Conservation (phyloP, 1,140 invertebrate species). For the Kradibia gibbosae region DNA sequence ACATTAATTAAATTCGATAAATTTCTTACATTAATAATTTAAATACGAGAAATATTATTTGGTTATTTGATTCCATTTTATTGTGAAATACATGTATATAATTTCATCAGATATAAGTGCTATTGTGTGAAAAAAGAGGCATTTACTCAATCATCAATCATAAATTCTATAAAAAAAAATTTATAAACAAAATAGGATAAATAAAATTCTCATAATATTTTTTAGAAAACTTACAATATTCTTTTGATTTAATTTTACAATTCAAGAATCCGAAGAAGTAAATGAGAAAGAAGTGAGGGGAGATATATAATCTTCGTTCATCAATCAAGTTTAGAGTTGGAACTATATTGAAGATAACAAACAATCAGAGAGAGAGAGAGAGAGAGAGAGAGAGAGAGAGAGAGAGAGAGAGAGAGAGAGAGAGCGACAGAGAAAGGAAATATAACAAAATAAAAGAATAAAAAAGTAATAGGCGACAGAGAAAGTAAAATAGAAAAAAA, state of each 20-base stretch:
- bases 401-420: slow-evolving; percentile 1
- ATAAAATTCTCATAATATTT: neutral
- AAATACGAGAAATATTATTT: too few relatives aligned
- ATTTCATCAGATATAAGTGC: too few relatives aligned
- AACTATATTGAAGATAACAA: slow-evolving; percentile 5
- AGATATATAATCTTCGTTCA: slow-evolving; percentile 23
- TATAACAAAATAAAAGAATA: too few relatives aligned
- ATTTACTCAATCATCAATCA: too few relatives aligned
- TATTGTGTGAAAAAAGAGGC: too few relatives aligned
- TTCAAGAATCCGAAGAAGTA: neutral
- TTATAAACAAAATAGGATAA: neutral
- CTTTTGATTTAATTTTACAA: neutral
- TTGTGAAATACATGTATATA: too few relatives aligned
- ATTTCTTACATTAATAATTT: too few relatives aligned
- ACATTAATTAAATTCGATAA: too few relatives aligned
- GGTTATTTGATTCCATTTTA: too few relatives aligned
- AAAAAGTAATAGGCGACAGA: slow-evolving; percentile 46
- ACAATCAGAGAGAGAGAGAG: neutral
- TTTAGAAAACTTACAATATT: slow-evolving; percentile 26
- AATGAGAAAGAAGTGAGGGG: slow-evolving; percentile 18
- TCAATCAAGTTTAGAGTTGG: slow-evolving; percentile 18
- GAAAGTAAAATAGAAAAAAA: slow-evolving; percentile 28
- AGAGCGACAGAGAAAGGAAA: too few relatives aligned
- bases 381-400: slow-evolving; percentile 2
- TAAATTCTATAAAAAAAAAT: neutral